Conservation (phyloP, 2,888 invertebrate genomes). For the Leptinotarsa peninsularis region DNA sequence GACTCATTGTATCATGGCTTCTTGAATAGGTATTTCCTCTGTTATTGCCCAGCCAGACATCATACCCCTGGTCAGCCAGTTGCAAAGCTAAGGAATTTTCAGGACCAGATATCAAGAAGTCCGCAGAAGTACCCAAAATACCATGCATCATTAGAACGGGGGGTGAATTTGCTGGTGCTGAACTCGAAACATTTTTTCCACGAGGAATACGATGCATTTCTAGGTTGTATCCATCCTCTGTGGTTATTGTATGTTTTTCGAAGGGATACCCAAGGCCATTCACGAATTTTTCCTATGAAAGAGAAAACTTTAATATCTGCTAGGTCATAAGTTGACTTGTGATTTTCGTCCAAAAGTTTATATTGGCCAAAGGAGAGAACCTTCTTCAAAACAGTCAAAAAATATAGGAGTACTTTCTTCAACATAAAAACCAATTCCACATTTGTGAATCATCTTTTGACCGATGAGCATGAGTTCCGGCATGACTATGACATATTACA, state of each 20-base stretch:
- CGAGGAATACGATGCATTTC: slow-evolving; percentile 78
- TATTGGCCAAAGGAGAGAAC: too few species aligned
- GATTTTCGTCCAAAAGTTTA: neutral
- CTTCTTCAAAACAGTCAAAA: too few species aligned
- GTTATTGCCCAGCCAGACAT: slow-evolving; percentile 64
- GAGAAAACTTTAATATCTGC: neutral
- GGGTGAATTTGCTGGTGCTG: slow-evolving; percentile 27
- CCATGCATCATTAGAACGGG: slow-evolving; percentile 65
- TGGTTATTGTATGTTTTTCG: slow-evolving; percentile 74
- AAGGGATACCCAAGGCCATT: slow-evolving; percentile 73
- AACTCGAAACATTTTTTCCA: slow-evolving; percentile 54
- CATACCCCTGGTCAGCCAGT: slow-evolving; percentile 50
- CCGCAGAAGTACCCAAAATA: slow-evolving; percentile 78
- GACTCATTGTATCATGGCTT: slow-evolving; percentile 61
- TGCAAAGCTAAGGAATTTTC: slow-evolving; percentile 44
- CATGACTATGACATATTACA: too few species aligned
- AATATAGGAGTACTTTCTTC: too few species aligned
- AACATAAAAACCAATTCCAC: too few species aligned
- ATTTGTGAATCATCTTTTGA: too few species aligned
- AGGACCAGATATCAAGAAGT: slow-evolving; percentile 72
- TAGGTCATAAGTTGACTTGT: too few species aligned
- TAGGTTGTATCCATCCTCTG: slow-evolving; percentile 82
- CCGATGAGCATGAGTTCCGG: too few species aligned
- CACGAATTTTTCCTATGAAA: slow-evolving; percentile 64
- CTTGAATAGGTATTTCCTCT: slow-evolving; percentile 70